Conservation (phyloP, 2,888 invertebrate genomes). For the Eupithecia vulgata region DNA sequence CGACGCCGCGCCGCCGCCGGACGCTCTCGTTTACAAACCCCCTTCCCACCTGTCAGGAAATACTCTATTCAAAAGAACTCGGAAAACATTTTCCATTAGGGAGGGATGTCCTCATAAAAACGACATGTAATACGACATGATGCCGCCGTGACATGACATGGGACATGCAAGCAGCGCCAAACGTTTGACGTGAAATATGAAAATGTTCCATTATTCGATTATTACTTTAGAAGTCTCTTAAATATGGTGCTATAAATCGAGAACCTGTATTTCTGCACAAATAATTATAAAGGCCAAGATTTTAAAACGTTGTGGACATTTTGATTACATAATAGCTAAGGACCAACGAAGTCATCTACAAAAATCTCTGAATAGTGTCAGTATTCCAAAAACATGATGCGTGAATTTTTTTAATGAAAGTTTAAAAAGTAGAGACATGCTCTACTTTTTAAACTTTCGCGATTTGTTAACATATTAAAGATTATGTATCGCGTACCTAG, state of each 20-base stretch:
- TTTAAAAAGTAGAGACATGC: too few species aligned
- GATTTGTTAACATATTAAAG: too few species aligned
- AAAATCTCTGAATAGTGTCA: too few species aligned
- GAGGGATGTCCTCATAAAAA: slow-evolving; percentile 15
- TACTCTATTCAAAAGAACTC: slow-evolving; percentile 20
- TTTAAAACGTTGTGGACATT: not conserved
- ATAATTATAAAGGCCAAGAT: not conserved
- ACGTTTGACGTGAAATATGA: not conserved
- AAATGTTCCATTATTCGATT: not conserved
- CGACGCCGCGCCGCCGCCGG: slow-evolving; percentile 51
- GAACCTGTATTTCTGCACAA: not conserved
- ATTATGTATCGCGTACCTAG: too few species aligned
- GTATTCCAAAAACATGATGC: not conserved
- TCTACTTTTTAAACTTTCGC: too few species aligned
- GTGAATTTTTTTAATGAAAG: too few species aligned
- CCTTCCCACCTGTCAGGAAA: slow-evolving; percentile 18
- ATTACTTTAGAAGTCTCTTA: not conserved
- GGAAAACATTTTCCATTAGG: slow-evolving; percentile 6
- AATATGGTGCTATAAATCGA: not conserved
- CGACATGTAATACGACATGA: not conserved
- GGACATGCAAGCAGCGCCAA: not conserved
- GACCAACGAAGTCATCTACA: too few species aligned
- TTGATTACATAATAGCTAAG: too few species aligned
- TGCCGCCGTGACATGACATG: not conserved
- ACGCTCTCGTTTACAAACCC: slow-evolving; percentile 53